Percentiles rank a stretch among this genome's conserved stretches.
Conservation (phyloP, 2,888 invertebrate species). For the Euzetes globulus region DNA sequence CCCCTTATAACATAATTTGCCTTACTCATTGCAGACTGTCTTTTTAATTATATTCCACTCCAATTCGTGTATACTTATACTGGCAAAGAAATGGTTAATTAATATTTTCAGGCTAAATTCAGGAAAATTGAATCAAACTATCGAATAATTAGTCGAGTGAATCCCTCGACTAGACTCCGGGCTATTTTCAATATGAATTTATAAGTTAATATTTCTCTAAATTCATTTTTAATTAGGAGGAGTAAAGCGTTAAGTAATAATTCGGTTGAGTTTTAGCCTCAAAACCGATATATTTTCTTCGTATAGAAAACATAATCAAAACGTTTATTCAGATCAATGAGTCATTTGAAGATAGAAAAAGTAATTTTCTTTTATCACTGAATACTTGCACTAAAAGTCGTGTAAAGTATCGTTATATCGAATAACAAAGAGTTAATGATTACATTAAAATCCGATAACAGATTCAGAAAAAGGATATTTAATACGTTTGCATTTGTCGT, state of each 20-base stretch:
- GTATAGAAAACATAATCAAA: neutral
- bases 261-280: neutral
- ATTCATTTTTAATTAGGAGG: neutral
- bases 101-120: neutral
- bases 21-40: neutral
- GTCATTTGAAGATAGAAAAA: neutral
- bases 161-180: neutral
- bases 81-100: neutral
- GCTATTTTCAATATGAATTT: neutral
- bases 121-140: neutral
- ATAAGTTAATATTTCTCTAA: neutral
- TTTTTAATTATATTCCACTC: constrained; percentile 4
- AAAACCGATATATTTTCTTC: neutral
- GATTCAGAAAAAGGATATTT: neutral
- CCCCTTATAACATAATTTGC: too few relatives aligned
- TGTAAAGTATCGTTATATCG: neutral
- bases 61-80: neutral
- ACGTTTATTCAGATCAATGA: constrained; percentile 9
- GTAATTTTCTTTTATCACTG: neutral
- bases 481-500: neutral
- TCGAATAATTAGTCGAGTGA: neutral
- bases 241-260: neutral
- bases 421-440: constrained; percentile 5
- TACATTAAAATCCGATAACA: neutral
- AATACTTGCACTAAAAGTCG: neutral